Conservation (phyloP, 2,797 vertebrate genomes). For the Eulemur mongoz region DNA sequence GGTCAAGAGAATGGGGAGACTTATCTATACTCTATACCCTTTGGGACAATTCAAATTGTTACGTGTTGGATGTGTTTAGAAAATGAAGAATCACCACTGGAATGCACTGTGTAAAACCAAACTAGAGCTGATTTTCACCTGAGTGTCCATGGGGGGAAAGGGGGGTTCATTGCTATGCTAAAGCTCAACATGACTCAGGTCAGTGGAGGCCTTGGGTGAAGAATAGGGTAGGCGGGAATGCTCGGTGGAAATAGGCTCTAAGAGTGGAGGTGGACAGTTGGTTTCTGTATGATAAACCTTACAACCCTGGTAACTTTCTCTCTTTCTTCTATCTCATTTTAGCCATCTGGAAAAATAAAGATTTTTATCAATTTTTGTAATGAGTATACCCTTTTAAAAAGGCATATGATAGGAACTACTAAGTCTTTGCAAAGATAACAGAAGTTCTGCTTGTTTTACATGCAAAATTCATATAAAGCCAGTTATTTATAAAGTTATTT, state of each 20-base stretch:
- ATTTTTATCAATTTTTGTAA: background rate
- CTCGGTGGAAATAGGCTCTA: too few relatives aligned
- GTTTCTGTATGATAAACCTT: background rate
- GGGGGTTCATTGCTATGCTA: background rate
- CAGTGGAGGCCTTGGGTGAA: background rate
- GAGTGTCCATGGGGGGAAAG: background rate
- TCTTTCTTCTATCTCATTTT: background rate
- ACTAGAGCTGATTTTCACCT: background rate
- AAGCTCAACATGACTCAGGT: background rate
- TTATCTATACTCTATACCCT: background rate
- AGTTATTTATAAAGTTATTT: constrained; percentile 1
- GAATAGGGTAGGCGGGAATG: background rate
- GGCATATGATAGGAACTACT: background rate
- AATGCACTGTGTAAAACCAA: background rate
- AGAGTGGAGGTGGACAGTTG: background rate
- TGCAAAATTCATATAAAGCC: background rate
- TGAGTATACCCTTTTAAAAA: background rate
- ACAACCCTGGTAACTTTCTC: background rate
- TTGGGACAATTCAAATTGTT: background rate
- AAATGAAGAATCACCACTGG: background rate
- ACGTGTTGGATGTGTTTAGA: background rate
- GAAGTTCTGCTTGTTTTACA: background rate
- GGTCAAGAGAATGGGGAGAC: background rate
- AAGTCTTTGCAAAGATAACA: background rate
- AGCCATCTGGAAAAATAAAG: background rate